Conservation (phyloP, 2,797 vertebrate genomes). For the Esox lucius region DNA sequence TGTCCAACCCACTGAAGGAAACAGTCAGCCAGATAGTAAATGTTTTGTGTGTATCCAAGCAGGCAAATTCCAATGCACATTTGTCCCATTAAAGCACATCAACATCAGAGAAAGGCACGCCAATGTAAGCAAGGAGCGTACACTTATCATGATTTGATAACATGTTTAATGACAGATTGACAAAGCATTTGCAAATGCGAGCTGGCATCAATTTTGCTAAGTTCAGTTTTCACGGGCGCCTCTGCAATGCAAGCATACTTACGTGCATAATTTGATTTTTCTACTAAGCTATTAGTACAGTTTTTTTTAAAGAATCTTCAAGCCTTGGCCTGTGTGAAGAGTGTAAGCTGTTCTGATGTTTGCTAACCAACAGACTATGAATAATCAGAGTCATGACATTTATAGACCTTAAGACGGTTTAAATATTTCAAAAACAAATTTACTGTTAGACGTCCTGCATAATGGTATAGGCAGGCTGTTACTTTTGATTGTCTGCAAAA, state of each 20-base stretch:
- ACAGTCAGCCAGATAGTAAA: slow-evolving; percentile 87
- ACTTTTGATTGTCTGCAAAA: slow-evolving; percentile 39
- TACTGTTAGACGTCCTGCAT: slow-evolving; percentile 38
- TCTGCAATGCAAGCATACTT: slow-evolving; percentile 88
- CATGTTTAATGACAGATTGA: slow-evolving; percentile 99
- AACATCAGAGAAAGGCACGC: slow-evolving; percentile 85
- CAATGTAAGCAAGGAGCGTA: slow-evolving; percentile 84
- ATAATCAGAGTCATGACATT: slow-evolving; percentile 73
- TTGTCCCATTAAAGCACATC: slow-evolving; percentile 94
- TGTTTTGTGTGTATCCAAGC: slow-evolving; percentile 95
- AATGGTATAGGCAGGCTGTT: slow-evolving; percentile 40
- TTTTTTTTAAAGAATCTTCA: slow-evolving; percentile 82
- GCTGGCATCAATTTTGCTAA: slow-evolving; percentile 88
- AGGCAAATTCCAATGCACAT: slow-evolving; percentile 91
- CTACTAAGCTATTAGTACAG: slow-evolving; percentile 86
- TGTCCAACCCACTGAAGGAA: slow-evolving; percentile 82
- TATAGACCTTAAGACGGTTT: slow-evolving; percentile 47
- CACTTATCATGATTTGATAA: slow-evolving; percentile 98
- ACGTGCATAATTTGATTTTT: slow-evolving; percentile 93
- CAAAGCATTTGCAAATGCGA: slow-evolving; percentile 92
- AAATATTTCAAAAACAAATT: slow-evolving; percentile 50
- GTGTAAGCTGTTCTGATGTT: slow-evolving; percentile 83
- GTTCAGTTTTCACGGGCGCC: slow-evolving; percentile 84
- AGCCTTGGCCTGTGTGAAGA: slow-evolving; percentile 82
- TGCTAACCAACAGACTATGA: slow-evolving; percentile 82